Percentiles rank a stretch among this genome's conserved stretches.
Evolutionary conservation across 2,888 invertebrate genomes (phyloP).

Genomic region (Anarsia innoxiella): DNA sequence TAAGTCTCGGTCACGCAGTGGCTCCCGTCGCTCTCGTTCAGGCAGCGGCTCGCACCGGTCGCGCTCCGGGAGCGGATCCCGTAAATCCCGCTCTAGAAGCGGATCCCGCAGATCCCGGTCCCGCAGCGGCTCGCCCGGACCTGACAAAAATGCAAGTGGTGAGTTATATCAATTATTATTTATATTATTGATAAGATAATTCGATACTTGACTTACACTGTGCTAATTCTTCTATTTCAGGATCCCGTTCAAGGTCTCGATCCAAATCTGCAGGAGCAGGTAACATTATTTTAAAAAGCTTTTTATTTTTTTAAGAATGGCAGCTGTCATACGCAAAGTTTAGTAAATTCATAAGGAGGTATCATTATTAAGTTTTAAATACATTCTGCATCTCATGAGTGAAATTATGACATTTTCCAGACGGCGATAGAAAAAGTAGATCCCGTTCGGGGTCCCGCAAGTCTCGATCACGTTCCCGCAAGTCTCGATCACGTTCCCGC

Average conservation of each 20-base stretch:
- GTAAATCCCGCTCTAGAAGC: slow-evolving; percentile 9
- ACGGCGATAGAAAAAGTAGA: slow-evolving; percentile 12
- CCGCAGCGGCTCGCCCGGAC: slow-evolving; percentile 26
- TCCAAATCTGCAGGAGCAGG: slow-evolving; percentile 27
- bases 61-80: slow-evolving; percentile 24
- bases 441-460: slow-evolving; percentile 26
- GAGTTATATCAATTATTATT: no score
- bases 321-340: neutral
- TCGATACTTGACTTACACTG: no score
- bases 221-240: no score
- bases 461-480: slow-evolving; percentile 15
- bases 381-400: no score
- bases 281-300: slow-evolving; percentile 4
- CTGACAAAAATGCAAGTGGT: no score
- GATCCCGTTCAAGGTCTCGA: slow-evolving; percentile 27
- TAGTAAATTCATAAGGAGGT: no score
- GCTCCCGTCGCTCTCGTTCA: slow-evolving; percentile 18
- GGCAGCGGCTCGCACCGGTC: slow-evolving; percentile 17
- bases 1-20: slow-evolving; percentile 21
- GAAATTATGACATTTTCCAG: no score
- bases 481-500: slow-evolving; percentile 11
- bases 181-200: no score
- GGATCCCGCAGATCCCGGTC: slow-evolving; percentile 20
- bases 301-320: neutral
- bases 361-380: neutral